A percentile compares a stretch with the other conserved stretches of the same genome.
phyloP scores from a whole-genome alignment of 2,888 invertebrate species.

The Scaeva pyrastri region DNA sequence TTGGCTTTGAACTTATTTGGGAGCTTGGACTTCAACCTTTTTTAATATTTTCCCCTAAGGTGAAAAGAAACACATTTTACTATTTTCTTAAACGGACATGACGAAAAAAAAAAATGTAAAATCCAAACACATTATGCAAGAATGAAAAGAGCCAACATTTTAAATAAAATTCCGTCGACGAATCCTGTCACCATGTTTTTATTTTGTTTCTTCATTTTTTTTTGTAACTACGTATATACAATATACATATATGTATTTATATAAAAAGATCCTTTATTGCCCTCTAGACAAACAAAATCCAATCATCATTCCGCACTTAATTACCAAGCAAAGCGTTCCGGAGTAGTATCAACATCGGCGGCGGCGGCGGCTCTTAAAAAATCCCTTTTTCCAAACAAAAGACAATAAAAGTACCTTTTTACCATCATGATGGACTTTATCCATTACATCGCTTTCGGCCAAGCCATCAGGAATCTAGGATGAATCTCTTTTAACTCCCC shows the following conservation, averaged over 20 bases:
- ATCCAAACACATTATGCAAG: background rate
- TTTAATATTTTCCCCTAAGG: too few species aligned
- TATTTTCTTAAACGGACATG: too few species aligned
- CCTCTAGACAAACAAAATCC: conserved; percentile 61
- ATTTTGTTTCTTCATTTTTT: background rate
- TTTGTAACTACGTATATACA: too few species aligned
- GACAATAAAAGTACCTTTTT: conserved; percentile 46
- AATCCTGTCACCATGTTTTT: background rate
- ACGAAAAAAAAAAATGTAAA: too few species aligned
- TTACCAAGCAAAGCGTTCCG: conserved; percentile 68
- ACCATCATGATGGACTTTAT: conserved; percentile 54
- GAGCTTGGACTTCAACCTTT: too few species aligned
- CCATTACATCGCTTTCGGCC: conserved; percentile 51
- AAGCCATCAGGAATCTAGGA: background rate
- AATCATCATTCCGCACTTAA: conserved; percentile 74
- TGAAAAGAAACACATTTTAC: too few species aligned
- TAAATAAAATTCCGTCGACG: background rate
- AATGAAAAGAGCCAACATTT: background rate
- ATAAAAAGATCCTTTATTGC: conserved; percentile 10
- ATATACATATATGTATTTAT: too few species aligned
- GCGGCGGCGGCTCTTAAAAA: conserved; percentile 43
- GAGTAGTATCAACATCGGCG: conserved; percentile 49
- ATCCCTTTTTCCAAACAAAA: conserved; percentile 41
- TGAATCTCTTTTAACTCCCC: conserved; percentile 16
- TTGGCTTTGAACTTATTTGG: too few species aligned